These are phyloP conservation scores for Drosophila teissieri DNA, from an alignment of 1,140 invertebrate species.

Conservation along the genomic window DNA sequence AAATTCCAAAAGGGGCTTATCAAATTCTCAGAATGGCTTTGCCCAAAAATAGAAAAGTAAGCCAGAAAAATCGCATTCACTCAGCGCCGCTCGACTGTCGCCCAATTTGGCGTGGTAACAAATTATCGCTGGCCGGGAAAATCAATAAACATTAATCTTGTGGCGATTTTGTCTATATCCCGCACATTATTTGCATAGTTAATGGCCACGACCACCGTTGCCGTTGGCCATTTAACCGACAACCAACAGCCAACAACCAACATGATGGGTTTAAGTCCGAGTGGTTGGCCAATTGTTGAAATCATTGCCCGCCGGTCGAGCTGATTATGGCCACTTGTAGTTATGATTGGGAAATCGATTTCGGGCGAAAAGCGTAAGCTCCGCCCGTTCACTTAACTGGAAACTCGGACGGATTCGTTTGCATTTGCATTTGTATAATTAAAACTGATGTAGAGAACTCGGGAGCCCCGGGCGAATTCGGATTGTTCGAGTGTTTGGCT, in stretches of 20 bases:
- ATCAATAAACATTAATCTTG: conserved; percentile 82
- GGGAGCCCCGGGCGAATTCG: background rate
- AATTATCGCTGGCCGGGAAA: conserved; percentile 69
- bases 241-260: conserved; percentile 47
- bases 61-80: conserved; percentile 55
- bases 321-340: conserved; percentile 25
- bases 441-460: conserved; percentile 12
- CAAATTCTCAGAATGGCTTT: conserved; percentile 71
- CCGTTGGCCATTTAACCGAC: conserved; percentile 47
- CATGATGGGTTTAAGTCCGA: conserved; percentile 70
- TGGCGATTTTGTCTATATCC: conserved; percentile 77
- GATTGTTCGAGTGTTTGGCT: conserved; percentile 20
- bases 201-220: conserved; percentile 24
- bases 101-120: conserved; percentile 43
- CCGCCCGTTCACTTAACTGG: conserved; percentile 18
- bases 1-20: conserved; percentile 68
- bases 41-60: conserved; percentile 73
- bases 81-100: conserved; percentile 9
- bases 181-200: conserved; percentile 73
- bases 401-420: conserved; percentile 28
- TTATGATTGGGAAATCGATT: conserved; percentile 30
- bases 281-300: conserved; percentile 57
- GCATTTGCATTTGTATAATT: conserved; percentile 43
- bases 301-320: conserved; percentile 24
- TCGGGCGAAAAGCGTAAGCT: conserved; percentile 1